Base-by-base conservation (phyloP, 2,797 vertebrate genomes). In the Sternotherus odoratus region DNA sequence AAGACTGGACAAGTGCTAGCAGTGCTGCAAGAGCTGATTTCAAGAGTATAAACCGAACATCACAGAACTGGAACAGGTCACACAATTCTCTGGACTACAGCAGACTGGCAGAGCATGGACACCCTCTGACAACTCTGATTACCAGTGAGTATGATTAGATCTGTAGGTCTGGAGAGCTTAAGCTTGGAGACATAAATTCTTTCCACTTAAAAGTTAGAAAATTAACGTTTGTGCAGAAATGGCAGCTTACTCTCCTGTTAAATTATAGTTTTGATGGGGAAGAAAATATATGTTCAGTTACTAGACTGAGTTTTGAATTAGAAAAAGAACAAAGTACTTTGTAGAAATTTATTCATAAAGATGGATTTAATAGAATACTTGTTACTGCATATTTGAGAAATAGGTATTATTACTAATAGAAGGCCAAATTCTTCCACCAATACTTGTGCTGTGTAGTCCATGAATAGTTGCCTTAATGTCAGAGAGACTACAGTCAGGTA, bases 91-190 rank as follows among this genome's bases (percentile, higher is more conserved):
- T 90, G 51, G 90, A 26, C 0, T 0, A 91, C 28, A 77, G 88
- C 12, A 78, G 30, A 33, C 30, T 63, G 33, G 30, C 57, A 63
- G 33, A 63, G 12, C 30, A 63, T 30, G 33, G 33, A 30, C 5
- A 30, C 57, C 30, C 57, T 33, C 28, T 63, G 28, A 60, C 17
- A 83, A 8, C 3, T 2, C 66, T 43, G 1, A 54, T 21, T 78
- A 69, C 50, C 87, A 28, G 63, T 39, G 15, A 88, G 86, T 84
- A 80, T 46, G 39, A 6, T 13, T 30, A 56, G 6, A 5, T 3
- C 0, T 24, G 3, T 13, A 7, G 56, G 11, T 39, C n/a, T 46
- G 43, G 43, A 17, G 72, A 46, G 12, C 72, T 75, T 60, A n/a
- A 50, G 28, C 21, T 16, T 49, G 24, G 12, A 1, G 48, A 56